These are phyloP conservation scores for Lithophane semibrunnea DNA, from an alignment of 2,888 invertebrate species.

Conservation along the genomic window DNA sequence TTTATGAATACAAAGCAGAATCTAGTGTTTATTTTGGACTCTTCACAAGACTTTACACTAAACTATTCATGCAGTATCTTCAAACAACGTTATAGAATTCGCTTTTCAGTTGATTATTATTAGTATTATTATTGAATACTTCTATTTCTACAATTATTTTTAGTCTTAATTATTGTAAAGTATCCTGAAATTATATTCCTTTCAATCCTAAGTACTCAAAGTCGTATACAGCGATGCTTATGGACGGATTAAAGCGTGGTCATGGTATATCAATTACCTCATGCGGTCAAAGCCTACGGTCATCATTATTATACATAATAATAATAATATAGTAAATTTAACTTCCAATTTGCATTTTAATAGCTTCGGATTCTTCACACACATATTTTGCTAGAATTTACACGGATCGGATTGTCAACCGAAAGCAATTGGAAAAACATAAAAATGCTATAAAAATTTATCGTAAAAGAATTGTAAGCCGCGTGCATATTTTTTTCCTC, in stretches of 20 bases:
- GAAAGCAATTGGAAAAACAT: constrained; percentile 86
- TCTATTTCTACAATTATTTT: constrained; percentile 13
- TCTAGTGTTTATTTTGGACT: constrained; percentile 42
- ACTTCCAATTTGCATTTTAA: constrained; percentile 86
- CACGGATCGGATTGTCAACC: constrained; percentile 85
- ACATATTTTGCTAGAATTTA: constrained; percentile 88
- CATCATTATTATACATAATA: constrained; percentile 65
- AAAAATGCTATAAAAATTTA: constrained; percentile 87
- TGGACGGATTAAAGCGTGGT: constrained; percentile 47
- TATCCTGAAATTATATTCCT: constrained; percentile 24
- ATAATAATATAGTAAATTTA: constrained; percentile 74
- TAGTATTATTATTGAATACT: constrained; percentile 12
- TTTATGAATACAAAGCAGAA: constrained; percentile 53
- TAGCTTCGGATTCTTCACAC: constrained; percentile 79
- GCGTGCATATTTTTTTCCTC: constrained; percentile 79
- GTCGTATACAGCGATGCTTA: constrained; percentile 43
- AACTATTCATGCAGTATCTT: constrained; percentile 27
- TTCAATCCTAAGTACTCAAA: constrained; percentile 29
- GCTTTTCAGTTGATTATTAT: constrained; percentile 21
- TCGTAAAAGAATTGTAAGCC: constrained; percentile 88
- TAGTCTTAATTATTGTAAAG: constrained; percentile 22
- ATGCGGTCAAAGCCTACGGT: constrained; percentile 55
- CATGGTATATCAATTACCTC: constrained; percentile 62
- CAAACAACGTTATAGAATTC: background rate
- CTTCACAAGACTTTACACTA: constrained; percentile 21